Percentiles rank a stretch among this genome's conserved stretches.
Conservation (phyloP, 2,797 vertebrate genomes). For the Chelidonichthys spinosus region DNA sequence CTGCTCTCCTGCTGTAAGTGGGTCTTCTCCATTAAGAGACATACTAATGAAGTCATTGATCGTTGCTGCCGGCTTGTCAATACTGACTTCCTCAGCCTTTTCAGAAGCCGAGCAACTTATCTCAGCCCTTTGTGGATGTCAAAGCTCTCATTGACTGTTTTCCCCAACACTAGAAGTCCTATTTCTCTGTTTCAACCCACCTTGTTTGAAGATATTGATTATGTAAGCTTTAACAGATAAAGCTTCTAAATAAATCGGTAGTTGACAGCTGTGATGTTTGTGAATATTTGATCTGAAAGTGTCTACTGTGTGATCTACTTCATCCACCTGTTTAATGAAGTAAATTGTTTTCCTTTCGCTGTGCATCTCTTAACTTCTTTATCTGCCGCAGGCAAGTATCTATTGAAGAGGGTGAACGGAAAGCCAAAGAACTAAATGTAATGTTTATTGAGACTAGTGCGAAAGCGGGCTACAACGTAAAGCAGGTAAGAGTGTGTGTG, state of each 20-base stretch:
- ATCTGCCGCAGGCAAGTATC: conserved; percentile 95
- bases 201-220: conserved; percentile 25
- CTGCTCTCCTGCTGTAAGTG: not conserved
- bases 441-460: conserved; percentile 99
- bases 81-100: conserved; percentile 33
- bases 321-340: conserved; percentile 23
- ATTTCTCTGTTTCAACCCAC: conserved; percentile 13
- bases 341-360: conserved; percentile 41
- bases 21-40: conserved; percentile 17
- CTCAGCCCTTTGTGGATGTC: conserved; percentile 24
- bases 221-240: not conserved
- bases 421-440: conserved; percentile 99
- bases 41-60: conserved; percentile 65
- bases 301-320: conserved; percentile 16
- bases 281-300: not conserved
- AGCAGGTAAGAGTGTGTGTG: conserved; percentile 91
- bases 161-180: not conserved
- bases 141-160: conserved; percentile 25
- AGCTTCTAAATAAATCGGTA: not conserved
- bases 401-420: conserved; percentile 99
- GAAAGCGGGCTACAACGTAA: conserved; percentile 99
- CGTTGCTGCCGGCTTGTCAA: conserved; percentile 43
- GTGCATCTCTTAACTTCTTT: conserved; percentile 71
- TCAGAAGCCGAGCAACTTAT: conserved; percentile 23
- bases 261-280: conserved; percentile 4